A percentile compares a stretch with the other conserved stretches of the same genome.
Evolutionary conservation across 2,888 invertebrate species (phyloP).

Genomic region (Nowickia ferox): DNA sequence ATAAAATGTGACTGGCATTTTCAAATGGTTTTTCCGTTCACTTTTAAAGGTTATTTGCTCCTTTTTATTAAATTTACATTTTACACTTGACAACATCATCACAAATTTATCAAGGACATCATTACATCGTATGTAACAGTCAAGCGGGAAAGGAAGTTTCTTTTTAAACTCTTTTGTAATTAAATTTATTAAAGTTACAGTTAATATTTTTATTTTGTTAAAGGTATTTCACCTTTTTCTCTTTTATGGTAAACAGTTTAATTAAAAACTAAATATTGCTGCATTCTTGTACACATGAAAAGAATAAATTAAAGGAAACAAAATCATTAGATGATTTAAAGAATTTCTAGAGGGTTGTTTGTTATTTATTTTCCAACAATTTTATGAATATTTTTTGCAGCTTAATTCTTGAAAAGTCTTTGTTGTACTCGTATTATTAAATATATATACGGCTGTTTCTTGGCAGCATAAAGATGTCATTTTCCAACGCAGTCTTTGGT

Average conservation of each 20-base stretch:
- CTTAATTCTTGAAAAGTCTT: constrained; percentile 51
- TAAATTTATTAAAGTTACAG: constrained; percentile 38
- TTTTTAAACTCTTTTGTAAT: background rate
- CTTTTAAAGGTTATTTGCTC: background rate
- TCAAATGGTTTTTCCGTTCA: constrained; percentile 6
- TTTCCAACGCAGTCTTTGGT: constrained; percentile 33
- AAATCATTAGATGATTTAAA: constrained; percentile 31
- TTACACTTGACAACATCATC: constrained; percentile 52
- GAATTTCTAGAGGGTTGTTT: constrained; percentile 54
- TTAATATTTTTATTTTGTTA: constrained; percentile 52
- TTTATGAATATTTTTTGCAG: constrained; percentile 38
- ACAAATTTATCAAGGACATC: constrained; percentile 60
- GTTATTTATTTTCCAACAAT: constrained; percentile 22
- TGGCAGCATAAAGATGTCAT: constrained; percentile 36
- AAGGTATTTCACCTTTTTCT: background rate
- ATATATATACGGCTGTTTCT: background rate
- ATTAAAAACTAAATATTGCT: constrained; percentile 63
- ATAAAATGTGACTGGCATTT: constrained; percentile 32
- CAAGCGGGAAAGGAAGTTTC: background rate
- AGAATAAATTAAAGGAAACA: constrained; percentile 61
- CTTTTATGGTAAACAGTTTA: constrained; percentile 48
- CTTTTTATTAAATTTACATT: background rate
- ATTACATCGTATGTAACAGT: constrained; percentile 1
- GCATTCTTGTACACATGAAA: constrained; percentile 51
- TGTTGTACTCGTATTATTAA: constrained; percentile 42